Conservation (phyloP, 2,888 invertebrate species). For the Fragum fragum region DNA sequence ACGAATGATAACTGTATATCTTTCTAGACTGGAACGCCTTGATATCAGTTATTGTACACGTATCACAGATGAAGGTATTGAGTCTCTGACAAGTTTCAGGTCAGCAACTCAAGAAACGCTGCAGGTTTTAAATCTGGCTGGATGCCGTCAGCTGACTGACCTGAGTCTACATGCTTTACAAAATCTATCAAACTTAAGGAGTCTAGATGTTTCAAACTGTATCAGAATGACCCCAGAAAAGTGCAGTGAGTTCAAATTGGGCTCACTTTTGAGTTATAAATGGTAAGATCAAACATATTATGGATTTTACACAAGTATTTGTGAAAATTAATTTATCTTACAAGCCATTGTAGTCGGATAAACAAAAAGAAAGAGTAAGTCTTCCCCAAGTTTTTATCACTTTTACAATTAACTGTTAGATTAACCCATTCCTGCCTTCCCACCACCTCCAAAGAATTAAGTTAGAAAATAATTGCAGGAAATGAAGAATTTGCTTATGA, state of each 20-base stretch:
- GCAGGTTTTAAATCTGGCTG: slow-evolving; percentile 68
- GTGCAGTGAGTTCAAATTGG: slow-evolving; percentile 38
- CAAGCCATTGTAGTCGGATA: no score
- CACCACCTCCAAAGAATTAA: no score
- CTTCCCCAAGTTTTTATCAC: no score
- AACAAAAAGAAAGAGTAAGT: no score
- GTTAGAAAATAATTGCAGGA: no score
- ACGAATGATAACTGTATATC: slow-evolving; percentile 86
- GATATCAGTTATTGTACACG: slow-evolving; percentile 95
- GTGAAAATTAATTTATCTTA: neutral
- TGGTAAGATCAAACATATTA: no score
- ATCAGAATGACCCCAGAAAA: slow-evolving; percentile 55
- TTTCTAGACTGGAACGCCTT: slow-evolving; percentile 89
- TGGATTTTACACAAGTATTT: neutral
- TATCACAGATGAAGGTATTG: slow-evolving; percentile 96
- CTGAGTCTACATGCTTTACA: slow-evolving; percentile 57
- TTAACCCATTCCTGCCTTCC: no score
- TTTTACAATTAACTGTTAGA: no score
- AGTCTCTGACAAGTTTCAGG: slow-evolving; percentile 69
- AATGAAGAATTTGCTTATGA: no score
- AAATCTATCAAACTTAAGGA: slow-evolving; percentile 52
- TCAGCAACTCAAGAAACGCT: slow-evolving; percentile 65
- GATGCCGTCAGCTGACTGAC: slow-evolving; percentile 72
- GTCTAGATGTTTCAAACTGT: slow-evolving; percentile 59
- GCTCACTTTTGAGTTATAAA: slow-evolving; percentile 37